Percentiles rank a stretch among this genome's conserved stretches.
phyloP scores from a whole-genome alignment of 2,888 invertebrate species.

The Tachina fera region DNA sequence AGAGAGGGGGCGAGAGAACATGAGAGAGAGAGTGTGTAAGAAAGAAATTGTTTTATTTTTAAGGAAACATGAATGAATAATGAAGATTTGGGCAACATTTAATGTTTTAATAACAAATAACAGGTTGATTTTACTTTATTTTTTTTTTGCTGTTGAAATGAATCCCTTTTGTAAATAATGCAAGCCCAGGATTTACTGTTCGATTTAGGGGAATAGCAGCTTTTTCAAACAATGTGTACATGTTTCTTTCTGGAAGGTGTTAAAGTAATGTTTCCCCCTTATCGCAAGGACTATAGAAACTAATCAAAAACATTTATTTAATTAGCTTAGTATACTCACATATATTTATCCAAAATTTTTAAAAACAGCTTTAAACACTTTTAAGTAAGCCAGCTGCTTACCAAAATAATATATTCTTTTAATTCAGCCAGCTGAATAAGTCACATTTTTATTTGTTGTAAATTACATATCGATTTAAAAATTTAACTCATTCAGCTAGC shows the following conservation, averaged over 20 bases:
- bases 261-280: neutral
- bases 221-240: slow-evolving; percentile 17
- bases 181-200: slow-evolving; percentile 36
- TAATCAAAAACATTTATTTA: neutral
- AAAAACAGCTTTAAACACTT: too few relatives aligned
- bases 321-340: neutral
- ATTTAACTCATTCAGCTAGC: neutral
- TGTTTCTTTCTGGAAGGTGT: slow-evolving; percentile 8
- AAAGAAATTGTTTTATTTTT: neutral
- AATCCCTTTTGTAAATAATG: slow-evolving; percentile 7
- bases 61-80: slow-evolving; percentile 57
- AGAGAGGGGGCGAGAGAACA: neutral
- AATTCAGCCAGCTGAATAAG: neutral
- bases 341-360: too few relatives aligned
- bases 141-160: neutral
- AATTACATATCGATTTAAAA: too few relatives aligned
- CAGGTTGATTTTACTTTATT: slow-evolving; percentile 59
- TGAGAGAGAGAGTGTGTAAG: neutral
- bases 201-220: slow-evolving; percentile 14
- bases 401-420: too few relatives aligned
- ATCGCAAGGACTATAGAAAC: neutral
- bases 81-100: slow-evolving; percentile 59
- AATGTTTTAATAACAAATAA: slow-evolving; percentile 54
- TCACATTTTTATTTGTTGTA: too few relatives aligned
- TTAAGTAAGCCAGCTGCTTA: too few relatives aligned